Base-by-base conservation (phyloP, 2,888 invertebrate genomes). In the Autographa gamma region DNA sequence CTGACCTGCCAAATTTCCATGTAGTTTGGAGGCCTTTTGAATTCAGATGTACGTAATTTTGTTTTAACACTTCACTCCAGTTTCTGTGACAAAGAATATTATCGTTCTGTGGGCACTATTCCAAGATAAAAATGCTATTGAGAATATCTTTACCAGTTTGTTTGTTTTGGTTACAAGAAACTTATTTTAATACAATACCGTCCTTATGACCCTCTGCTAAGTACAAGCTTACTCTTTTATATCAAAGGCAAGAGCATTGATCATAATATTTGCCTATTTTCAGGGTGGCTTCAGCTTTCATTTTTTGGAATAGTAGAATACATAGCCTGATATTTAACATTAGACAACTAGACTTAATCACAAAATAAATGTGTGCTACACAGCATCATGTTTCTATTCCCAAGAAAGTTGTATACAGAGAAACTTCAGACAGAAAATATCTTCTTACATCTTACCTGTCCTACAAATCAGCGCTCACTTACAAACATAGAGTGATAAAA, bases 1-100 rank as follows among this genome's bases (percentile, higher is more conserved):
- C 82, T 79, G 80, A 68, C 80, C 80, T 80, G 76, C 69, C 66
- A 76, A 76, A 80, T 73, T 79, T 76, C 71, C 79, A 73, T 79
- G 64, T 79, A 81, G 73, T 79, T 78, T 73, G 66, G 52, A 62
- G 32, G 52, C 63, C 43, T 66, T 76, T 73, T 52, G 60, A 76
- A 81, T 76, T 71, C 59, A 72, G 60, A 72, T 63, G 60, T 63
- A 63, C 63, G 58, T 67, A 75, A 72, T 74, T 70, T 72, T 71
- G 60, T 25, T 62, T 70, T 48, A 62, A 68, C 69, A 69, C 72
- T 68, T 75, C 61, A 31, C 43, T 54, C 41, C 19, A 34, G 66
- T 69, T 32, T 74, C 25, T 25, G 60, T 65, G 65, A 67, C 71
- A 67, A 77, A 71, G 71, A 79, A 71, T 79, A 79, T 77, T 67